Base-by-base conservation (phyloP, 2,888 invertebrate species). In the Rhagonycha lutea region DNA sequence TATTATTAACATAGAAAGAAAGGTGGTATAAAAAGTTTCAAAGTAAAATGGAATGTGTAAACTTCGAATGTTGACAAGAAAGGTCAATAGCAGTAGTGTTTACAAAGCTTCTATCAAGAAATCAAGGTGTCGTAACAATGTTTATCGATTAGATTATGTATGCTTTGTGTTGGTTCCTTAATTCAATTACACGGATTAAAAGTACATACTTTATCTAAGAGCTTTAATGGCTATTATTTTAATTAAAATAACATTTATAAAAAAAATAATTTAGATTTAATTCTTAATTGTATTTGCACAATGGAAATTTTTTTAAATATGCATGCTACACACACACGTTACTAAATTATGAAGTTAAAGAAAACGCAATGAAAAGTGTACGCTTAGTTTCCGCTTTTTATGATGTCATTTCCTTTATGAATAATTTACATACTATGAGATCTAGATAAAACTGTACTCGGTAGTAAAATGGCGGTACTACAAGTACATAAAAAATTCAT, bases 381-480 rank as follows among this genome's bases (percentile, higher is more conserved):
- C 82, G 82, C 82, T 82, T 81, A 79, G 82, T 82, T 84, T 83
- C 83, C 83, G 81, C 81, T 81, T 82, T 83, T 83, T 84, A 84
- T 82, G 82, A 82, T 82, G 81, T 83, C 81, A 83, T 84, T 83
- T 83, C 82, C 83, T 83, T 82, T 82, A 84, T 83, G 83, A 84
- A 84, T 84, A 84, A 84, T 83, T 83, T 84, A 83, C 81, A 72
- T 77, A 76, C 79, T 78, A 73, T 76, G 71, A 78, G 79, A 78
- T 77, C 79, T 72, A 77, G 68, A 76, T 60, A 67, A 69, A 69
- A 14, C 14, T 62, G 70, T 72, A 62, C 61, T 69, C 72, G 29
- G 47, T 69, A 32, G 61, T 72, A 68, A 32, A 78, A 75, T 72
- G 72, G 73, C 68, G 75, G 72, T 72, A 72, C 74, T 75, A 77